These are phyloP conservation scores for Halcyon senegalensis DNA, from an alignment of 2,113 vertebrate species.

Conservation along the genomic window DNA sequence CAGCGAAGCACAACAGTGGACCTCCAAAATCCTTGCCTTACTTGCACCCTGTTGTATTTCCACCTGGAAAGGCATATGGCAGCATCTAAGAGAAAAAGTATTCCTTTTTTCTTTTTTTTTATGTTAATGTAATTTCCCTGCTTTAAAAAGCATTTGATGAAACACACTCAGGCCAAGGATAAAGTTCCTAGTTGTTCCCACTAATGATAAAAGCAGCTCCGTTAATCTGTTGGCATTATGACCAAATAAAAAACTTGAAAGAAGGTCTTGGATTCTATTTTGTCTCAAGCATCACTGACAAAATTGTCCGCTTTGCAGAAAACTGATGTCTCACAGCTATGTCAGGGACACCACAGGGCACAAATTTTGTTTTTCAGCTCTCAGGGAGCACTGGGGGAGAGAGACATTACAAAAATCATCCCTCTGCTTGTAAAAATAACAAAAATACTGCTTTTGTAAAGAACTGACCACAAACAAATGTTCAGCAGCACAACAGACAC, in stretches of 20 bases:
- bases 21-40: neutral
- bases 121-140: neutral
- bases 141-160: constrained; percentile 14
- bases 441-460: neutral
- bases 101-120: neutral
- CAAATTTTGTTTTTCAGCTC: neutral
- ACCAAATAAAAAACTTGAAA: neutral
- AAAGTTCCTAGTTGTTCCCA: neutral
- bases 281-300: neutral
- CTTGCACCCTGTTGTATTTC: constrained; percentile 49
- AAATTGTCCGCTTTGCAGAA: neutral
- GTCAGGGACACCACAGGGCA: neutral
- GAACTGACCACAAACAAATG: neutral
- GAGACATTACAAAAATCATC: neutral
- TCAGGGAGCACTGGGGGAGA: neutral
- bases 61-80: constrained; percentile 63
- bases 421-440: neutral
- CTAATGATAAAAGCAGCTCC: neutral
- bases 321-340: neutral
- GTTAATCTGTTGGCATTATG: neutral
- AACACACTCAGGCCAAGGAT: neutral
- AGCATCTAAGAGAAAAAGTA: neutral
- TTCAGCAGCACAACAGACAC: neutral
- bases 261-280: neutral
- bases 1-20: constrained; percentile 14